These are phyloP conservation scores for Cecidostiba fungosa DNA, from an alignment of 2,888 invertebrate genomes.

Conservation along the genomic window DNA sequence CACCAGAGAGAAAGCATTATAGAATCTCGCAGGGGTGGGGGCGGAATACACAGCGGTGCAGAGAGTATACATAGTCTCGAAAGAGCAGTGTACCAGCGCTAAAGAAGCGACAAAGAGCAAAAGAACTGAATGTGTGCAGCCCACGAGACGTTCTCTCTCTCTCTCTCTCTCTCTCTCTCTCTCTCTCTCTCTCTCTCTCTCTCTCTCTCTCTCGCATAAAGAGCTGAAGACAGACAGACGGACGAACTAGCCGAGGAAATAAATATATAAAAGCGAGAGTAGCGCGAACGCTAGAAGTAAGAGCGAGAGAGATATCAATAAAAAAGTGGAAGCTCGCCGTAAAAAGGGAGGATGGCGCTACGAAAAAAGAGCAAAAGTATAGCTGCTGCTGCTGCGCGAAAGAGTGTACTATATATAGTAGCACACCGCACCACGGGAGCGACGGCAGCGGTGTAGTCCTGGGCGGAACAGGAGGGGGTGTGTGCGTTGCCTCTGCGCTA, in stretches of 20 bases:
- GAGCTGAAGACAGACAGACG: background rate
- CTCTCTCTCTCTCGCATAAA: background rate
- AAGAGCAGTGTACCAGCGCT: background rate
- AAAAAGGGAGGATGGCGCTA: background rate
- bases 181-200: too few relatives aligned
- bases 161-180: too few relatives aligned
- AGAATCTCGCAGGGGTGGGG: too few relatives aligned
- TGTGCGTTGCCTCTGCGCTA: conserved; percentile 27
- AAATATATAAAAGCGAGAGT: background rate
- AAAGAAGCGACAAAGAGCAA: too few relatives aligned
- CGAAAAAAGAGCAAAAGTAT: background rate
- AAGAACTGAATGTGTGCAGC: too few relatives aligned
- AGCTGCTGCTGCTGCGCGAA: background rate
- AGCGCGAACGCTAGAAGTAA: background rate
- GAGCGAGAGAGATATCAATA: conserved; percentile 23
- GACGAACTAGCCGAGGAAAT: background rate
- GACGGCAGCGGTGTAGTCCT: background rate
- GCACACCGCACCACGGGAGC: background rate
- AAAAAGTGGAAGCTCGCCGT: conserved; percentile 23
- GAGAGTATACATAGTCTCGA: background rate
- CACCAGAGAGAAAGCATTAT: background rate
- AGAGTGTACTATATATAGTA: background rate
- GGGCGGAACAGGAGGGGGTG: background rate
- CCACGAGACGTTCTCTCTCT: too few relatives aligned
- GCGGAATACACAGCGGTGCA: too few relatives aligned